Percentiles rank a stretch among this genome's conserved stretches.
Conservation (phyloP, 2,888 invertebrate species). For the Heliconius hortense region DNA sequence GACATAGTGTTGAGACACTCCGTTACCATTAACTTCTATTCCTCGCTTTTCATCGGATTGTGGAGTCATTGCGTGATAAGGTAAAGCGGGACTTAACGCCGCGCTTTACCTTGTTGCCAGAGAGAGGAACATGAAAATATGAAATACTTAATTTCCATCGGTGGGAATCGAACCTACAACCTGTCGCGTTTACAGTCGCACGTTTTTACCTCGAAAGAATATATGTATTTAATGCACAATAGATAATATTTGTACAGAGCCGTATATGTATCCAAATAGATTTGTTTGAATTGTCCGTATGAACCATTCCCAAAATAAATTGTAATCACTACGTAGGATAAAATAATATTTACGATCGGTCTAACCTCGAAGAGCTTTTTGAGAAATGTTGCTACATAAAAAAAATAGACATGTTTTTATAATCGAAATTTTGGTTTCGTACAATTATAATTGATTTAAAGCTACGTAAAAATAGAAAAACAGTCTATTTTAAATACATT, state of each 20-base stretch:
- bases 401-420: constrained; percentile 17
- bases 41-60: too few species aligned
- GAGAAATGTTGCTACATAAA: constrained; percentile 7
- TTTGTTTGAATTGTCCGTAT: constrained; percentile 12
- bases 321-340: constrained; percentile 20
- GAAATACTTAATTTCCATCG: too few species aligned
- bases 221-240: not conserved
- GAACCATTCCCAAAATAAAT: constrained; percentile 22
- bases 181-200: too few species aligned
- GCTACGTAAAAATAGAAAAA: too few species aligned
- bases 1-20: too few species aligned
- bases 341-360: constrained; percentile 5
- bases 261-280: not conserved
- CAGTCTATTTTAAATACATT: too few species aligned
- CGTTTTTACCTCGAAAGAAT: not conserved
- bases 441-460: not conserved
- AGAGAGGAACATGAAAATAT: too few species aligned
- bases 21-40: too few species aligned
- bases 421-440: not conserved
- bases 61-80: too few species aligned
- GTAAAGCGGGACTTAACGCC: too few species aligned
- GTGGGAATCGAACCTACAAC: too few species aligned
- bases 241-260: not conserved
- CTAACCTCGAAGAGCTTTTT: constrained; percentile 24
- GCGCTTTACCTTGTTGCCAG: too few species aligned